Conservation (phyloP, 2,797 vertebrate species). For the Melanotaenia boesemani region DNA sequence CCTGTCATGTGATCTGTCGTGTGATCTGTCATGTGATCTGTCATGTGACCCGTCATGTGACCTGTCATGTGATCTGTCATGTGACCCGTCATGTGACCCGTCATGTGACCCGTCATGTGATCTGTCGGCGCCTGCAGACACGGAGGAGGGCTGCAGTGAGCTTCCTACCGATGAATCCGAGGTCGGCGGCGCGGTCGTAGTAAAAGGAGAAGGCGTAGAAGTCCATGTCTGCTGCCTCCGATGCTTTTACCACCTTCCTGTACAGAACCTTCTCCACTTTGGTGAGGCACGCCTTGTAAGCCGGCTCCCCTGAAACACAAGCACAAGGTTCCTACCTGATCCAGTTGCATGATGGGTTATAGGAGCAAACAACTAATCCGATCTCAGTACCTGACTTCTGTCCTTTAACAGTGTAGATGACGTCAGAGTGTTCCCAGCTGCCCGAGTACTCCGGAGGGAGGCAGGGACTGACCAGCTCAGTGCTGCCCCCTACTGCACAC, state of each 20-base stretch:
- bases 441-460: conserved; percentile 86
- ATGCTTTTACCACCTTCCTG: conserved; percentile 81
- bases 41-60: neutral
- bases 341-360: conserved; percentile 29
- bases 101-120: no score
- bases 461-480: conserved; percentile 90
- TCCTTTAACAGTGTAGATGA: conserved; percentile 88
- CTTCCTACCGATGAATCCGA: conserved; percentile 86
- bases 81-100: no score
- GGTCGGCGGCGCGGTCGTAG: conserved; percentile 89
- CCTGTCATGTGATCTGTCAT: no score
- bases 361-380: neutral
- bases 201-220: conserved; percentile 96
- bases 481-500: conserved; percentile 81
- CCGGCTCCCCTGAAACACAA: conserved; percentile 76
- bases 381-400: conserved; percentile 87
- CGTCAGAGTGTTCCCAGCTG: conserved; percentile 90
- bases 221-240: conserved; percentile 82
- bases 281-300: conserved; percentile 85
- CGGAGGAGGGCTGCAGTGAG: neutral
- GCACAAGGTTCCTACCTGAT: neutral
- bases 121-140: neutral
- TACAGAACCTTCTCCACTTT: conserved; percentile 89
- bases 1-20: no score
- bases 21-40: no score